Evolutionary conservation across 1,140 invertebrate species (phyloP), one percentile per base, ranked within the genome.

Genomic region (Dysdera silvatica): DNA sequence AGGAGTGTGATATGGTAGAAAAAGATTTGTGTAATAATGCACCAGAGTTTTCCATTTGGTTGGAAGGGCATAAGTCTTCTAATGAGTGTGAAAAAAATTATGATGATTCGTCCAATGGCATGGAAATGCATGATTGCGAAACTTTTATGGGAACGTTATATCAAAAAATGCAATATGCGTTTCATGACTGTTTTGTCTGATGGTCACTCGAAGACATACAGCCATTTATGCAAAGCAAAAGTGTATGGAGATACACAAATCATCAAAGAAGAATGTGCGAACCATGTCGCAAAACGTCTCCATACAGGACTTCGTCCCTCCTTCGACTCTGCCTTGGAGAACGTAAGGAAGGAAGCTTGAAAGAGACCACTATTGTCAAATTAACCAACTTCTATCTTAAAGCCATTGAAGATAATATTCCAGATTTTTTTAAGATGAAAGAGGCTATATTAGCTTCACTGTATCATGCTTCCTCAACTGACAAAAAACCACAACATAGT

Each of bases 31-130:
- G 35, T 10, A 37, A 37, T 8, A n/a, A 37, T 10, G 35, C n/a
- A n/a, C 35, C n/a, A n/a, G 8, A 37, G n/a, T 8, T 37, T 37
- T 10, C 8, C n/a, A n/a, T 37, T 10, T 37, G 35, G 35, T 37
- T 37, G 8, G 35, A 37, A n/a, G 35, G n/a, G 8, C n/a, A 37
- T n/a, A 37, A 37, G n/a, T 8, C n/a, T 8, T 10, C 35, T n/a
- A n/a, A n/a, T n/a, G 35, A 37, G 8, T 14, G 43, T 18, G 8
- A 58, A 35, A 82, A 71, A 54, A 71, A 63, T 32, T 69, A 33
- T 49, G 43, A 67, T 31, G 43, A 6, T 6, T 10, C 43, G 6
- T 45, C 43, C 12, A 18, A 18, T 6, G 23, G 43, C 23, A 20
- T 45, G 43, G 20, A 45, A 45, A 20, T 18, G 18, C 8, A 12